Evolutionary conservation across 2,113 vertebrate genomes (phyloP).

Genomic region (Corydoras sp.): DNA sequence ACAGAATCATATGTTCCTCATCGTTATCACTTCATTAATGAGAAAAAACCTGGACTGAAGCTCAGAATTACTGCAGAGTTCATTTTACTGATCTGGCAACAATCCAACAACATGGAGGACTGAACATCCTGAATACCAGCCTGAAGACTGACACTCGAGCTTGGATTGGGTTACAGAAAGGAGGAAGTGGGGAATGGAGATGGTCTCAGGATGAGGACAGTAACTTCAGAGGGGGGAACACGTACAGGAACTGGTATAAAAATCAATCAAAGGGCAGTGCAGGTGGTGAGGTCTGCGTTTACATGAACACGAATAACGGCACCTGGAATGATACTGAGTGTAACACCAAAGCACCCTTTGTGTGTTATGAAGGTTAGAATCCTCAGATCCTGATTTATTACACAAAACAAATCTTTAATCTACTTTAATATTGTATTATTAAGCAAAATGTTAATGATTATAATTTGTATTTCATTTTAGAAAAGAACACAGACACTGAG

Average conservation of each 20-base stretch:
- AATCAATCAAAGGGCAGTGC: not conserved
- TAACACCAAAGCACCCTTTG: not conserved
- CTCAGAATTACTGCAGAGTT: constrained; percentile 8
- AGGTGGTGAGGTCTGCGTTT: not conserved
- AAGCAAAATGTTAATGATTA: too few species aligned
- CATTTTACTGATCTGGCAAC: constrained; percentile 2
- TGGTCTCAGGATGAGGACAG: constrained; percentile 14
- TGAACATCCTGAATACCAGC: not conserved
- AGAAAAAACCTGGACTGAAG: constrained; percentile 22
- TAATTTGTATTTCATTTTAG: not conserved
- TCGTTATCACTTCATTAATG: constrained; percentile 16
- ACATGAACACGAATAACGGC: fast-evolving
- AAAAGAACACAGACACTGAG: not conserved
- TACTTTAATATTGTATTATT: too few species aligned
- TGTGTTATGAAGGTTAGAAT: constrained; percentile 23
- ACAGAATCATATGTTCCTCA: not conserved
- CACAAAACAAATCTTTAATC: too few species aligned
- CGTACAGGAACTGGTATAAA: not conserved
- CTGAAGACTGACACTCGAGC: too few species aligned
- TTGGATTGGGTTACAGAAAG: constrained; percentile 15
- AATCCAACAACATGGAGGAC: constrained; percentile 12
- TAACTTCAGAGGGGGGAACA: not conserved
- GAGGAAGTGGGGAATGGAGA: not conserved
- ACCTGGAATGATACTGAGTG: not conserved
- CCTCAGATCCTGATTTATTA: too few species aligned